Percentiles rank a stretch among this genome's conserved stretches.
These are phyloP conservation scores for Aspidiotus rigidus DNA, from an alignment of 2,888 invertebrate species.

Conservation along the genomic window DNA sequence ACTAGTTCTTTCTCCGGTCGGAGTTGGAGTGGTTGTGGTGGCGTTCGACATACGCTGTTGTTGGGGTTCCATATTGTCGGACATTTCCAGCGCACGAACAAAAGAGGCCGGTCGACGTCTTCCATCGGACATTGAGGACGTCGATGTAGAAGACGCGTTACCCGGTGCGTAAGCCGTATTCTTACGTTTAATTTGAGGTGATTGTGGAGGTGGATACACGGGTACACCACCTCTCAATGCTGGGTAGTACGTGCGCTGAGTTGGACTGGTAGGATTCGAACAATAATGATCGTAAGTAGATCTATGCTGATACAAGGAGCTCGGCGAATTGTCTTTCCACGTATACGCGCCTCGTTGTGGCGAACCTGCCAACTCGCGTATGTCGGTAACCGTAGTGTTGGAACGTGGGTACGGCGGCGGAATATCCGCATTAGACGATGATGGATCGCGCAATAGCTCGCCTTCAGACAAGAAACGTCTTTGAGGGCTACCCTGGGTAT, in stretches of 20 bases:
- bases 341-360: constrained; percentile 72
- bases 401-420: constrained; percentile 51
- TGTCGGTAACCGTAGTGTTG: constrained; percentile 74
- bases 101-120: constrained; percentile 73
- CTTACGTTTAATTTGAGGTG: constrained; percentile 39
- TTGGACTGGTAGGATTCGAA: constrained; percentile 67
- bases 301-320: constrained; percentile 43
- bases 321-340: constrained; percentile 64
- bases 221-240: constrained; percentile 58
- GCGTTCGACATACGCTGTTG: constrained; percentile 35
- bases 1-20: constrained; percentile 64
- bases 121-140: constrained; percentile 44
- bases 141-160: constrained; percentile 43
- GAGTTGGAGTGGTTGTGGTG: constrained; percentile 53
- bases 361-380: constrained; percentile 76
- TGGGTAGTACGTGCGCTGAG: constrained; percentile 48
- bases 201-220: constrained; percentile 53
- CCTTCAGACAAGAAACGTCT: constrained; percentile 72
- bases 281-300: constrained; percentile 50
- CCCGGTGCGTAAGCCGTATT: constrained; percentile 40
- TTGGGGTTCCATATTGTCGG: constrained; percentile 65
- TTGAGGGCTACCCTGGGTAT: constrained; percentile 55
- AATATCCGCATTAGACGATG: constrained; percentile 47
- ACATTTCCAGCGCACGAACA: constrained; percentile 80
- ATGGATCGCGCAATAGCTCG: constrained; percentile 59